A percentile compares a stretch with the other conserved stretches of the same genome.
Conservation (phyloP, 2,797 vertebrate genomes). For the Sparus aurata region DNA sequence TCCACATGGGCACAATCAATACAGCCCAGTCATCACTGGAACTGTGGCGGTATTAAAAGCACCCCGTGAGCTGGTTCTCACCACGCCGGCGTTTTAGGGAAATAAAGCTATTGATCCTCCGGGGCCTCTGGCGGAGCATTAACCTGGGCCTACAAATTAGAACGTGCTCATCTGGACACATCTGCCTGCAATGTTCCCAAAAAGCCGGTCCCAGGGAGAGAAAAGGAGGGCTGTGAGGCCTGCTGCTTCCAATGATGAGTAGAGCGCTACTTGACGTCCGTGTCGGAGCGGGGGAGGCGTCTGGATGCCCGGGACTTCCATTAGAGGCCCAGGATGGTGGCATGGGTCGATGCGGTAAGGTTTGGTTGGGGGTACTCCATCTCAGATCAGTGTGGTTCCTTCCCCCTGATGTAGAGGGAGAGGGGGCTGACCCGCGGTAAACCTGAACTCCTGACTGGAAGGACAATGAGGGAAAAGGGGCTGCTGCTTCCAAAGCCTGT, state of each 20-base stretch:
- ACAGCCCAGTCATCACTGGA: constrained; percentile 77
- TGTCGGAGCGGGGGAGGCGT: constrained; percentile 78
- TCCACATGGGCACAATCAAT: constrained; percentile 86
- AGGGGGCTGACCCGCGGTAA: constrained; percentile 76
- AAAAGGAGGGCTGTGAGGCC: constrained; percentile 71
- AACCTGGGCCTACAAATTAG: constrained; percentile 85
- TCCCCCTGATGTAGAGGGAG: constrained; percentile 72
- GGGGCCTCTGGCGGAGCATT: constrained; percentile 81
- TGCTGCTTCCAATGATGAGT: constrained; percentile 84
- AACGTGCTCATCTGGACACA: constrained; percentile 84
- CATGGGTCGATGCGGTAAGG: constrained; percentile 82
- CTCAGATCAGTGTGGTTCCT: constrained; percentile 82
- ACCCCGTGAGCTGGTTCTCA: constrained; percentile 80
- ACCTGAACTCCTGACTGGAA: constrained; percentile 76
- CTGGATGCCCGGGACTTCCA: constrained; percentile 85
- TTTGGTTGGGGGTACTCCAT: constrained; percentile 86
- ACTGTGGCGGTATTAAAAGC: constrained; percentile 82
- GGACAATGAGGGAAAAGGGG: constrained; percentile 69
- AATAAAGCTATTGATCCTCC: constrained; percentile 87
- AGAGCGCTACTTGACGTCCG: constrained; percentile 79
- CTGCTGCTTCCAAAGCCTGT: constrained; percentile 43
- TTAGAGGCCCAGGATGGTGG: constrained; percentile 85
- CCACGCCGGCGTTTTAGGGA: constrained; percentile 85
- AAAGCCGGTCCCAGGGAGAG: constrained; percentile 77
- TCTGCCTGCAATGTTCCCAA: constrained; percentile 82